Evolutionary conservation across 53 echinoderm and acorn worm species (phyloP), one percentile per base, ranked within the genome.

Genomic region (Crossaster papposus): DNA sequence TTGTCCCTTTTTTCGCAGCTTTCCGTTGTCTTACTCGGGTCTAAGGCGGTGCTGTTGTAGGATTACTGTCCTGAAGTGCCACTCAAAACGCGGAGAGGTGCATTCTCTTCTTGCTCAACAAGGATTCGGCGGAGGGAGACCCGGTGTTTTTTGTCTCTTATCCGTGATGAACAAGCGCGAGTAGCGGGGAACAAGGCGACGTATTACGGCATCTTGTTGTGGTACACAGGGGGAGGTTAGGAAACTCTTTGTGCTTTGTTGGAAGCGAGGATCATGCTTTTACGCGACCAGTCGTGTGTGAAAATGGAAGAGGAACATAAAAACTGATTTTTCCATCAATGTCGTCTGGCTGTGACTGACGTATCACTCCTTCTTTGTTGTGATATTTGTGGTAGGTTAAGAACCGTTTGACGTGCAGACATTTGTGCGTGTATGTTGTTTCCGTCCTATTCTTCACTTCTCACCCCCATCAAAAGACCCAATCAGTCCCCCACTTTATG

Each of bases 401-500:
- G 87, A 77, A 87, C 87, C 77, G 76, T 87, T 75, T 87, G 87
- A 77, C 77, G 72, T 65, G 62, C 58, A 24, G 58, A 34, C 62
- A 75, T 85, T 5, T 44, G 44, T 44, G 44, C 9, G 58, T 58
- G 58, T 87, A 58, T 86, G 76, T 71, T 72, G 74, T 73, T 85
- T 73, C 28, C 30, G 83, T 55, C 23, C 35, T 33, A 35, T 87
- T 77, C 58, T 77, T 77, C 33, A n/a, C 17, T 31, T 23, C 58
- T 37, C 18, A 20, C 76, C 55, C 51, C 53, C 36, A 50, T 58
- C 58, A 55, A 77, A 87, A 58, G 77, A n/a, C 13, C 87, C 75
- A 87, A 87, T 77, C 77, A 87, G 54, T 50, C 87, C 87, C 87
- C 55, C 53, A 34, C 34, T 77, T 87, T 77, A 58, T 36, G 87